Base-by-base conservation (phyloP, 1,140 invertebrate genomes). In the Bombyx mandarina region DNA sequence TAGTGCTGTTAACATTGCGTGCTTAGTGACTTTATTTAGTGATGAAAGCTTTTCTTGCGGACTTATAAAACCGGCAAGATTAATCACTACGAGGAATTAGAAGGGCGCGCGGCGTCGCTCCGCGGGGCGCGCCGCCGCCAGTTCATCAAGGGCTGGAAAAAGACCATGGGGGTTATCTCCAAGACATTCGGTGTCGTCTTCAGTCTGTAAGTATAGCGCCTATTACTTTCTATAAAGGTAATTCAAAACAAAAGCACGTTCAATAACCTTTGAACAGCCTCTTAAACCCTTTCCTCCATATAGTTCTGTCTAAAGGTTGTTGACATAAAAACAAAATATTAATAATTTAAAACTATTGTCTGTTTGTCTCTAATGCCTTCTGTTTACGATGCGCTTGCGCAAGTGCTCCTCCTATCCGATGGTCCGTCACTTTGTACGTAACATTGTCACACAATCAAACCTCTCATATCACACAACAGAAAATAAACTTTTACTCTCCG, bases 121-220 rank as follows among this genome's bases (percentile, higher is more conserved):
- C 75, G 75, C 10, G 80, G 81, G 74, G 73, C 69, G 65, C 84
- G 82, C 74, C 82, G 82, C 62, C 81, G 82, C 71, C 79, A 82
- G 71, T 81, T 86, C 72, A 75, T 86, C 73, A 87, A 86, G 71
- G 84, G 84, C 60, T 84, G 81, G 84, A 87, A 86, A 77, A 86
- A 85, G 69, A 90, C 77, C 69, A 92, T 93, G 91, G 92, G 92
- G 63, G 91, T 92, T 74, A 90, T 93, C 66, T 92, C 92, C 54
- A 93, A 93, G 78, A 92, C 92, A 56, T 90, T 92, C 62, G 91
- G 92, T 77, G 91, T 93, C 69, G 89, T 93, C 74, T 93, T 92
- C 89, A 92, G 91, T 86, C 91, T 93, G 92, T 93, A 86, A 93
- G 92, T 93, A 57, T 7, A 35, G 26, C 26, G 26, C 26, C 2